Evolutionary conservation across 2,888 invertebrate genomes (phyloP).

Genomic region (Graphium colonna): DNA sequence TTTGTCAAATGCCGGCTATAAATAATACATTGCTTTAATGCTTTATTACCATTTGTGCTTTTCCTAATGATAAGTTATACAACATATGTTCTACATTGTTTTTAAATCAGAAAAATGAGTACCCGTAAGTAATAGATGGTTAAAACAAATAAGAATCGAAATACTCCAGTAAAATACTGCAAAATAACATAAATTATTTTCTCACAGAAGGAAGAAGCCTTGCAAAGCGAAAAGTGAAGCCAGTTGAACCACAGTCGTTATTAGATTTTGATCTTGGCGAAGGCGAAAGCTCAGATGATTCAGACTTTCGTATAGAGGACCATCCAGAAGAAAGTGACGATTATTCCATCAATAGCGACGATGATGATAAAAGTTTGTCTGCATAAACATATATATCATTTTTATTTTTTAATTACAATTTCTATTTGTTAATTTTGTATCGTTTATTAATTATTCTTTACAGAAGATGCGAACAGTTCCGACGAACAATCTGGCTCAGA

Average conservation of each 20-base stretch:
- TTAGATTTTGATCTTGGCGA: constrained; percentile 92
- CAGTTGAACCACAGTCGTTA: constrained; percentile 86
- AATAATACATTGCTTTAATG: background rate
- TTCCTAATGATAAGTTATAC: background rate
- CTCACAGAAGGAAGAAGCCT: constrained; percentile 82
- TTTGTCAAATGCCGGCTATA: background rate
- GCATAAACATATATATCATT: background rate
- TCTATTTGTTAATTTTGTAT: no score
- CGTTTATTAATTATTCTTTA: no score
- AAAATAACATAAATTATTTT: background rate
- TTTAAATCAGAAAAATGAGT: background rate
- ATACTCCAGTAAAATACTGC: background rate
- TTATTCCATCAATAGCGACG: constrained; percentile 84
- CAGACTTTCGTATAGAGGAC: constrained; percentile 95
- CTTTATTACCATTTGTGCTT: background rate
- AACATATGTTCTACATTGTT: no score
- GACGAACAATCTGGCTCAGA: constrained; percentile 67
- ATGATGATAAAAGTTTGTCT: constrained; percentile 78
- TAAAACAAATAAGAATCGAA: background rate
- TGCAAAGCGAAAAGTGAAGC: constrained; percentile 90
- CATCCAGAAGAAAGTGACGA: constrained; percentile 90
- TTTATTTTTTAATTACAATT: no score
- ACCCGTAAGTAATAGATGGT: background rate
- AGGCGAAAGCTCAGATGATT: constrained; percentile 96
- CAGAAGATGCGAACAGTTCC: constrained; percentile 50